A percentile compares a stretch with the other conserved stretches of the same genome.
Conservation (phyloP, 2,888 invertebrate genomes). For the Archips xylosteana region DNA sequence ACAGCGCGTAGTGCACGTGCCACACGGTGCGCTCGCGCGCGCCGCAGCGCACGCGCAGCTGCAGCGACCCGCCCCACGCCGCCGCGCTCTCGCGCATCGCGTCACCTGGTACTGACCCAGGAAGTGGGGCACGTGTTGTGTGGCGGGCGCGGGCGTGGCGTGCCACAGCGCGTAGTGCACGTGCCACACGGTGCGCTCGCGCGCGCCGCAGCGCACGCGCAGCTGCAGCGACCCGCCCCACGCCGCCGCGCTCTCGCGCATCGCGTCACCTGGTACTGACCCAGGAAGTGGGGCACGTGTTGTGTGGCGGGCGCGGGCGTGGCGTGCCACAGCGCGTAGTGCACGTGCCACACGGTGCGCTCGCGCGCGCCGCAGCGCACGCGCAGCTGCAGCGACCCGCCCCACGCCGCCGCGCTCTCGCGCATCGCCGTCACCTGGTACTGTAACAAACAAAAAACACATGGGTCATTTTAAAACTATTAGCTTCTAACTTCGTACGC, state of each 20-base stretch:
- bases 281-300: slow-evolving; percentile 87
- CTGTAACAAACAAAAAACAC: slow-evolving; percentile 49
- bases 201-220: slow-evolving; percentile 59
- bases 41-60: slow-evolving; percentile 63
- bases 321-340: slow-evolving; percentile 91
- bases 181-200: slow-evolving; percentile 90
- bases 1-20: slow-evolving; percentile 93
- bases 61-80: slow-evolving; percentile 72
- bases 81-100: slow-evolving; percentile 57
- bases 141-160: slow-evolving; percentile 84
- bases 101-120: slow-evolving; percentile 71
- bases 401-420: slow-evolving; percentile 68
- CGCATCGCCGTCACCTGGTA: slow-evolving; percentile 61
- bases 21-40: slow-evolving; percentile 86
- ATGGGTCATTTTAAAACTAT: too few species aligned
- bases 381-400: slow-evolving; percentile 68
- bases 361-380: slow-evolving; percentile 56
- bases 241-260: slow-evolving; percentile 57
- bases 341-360: slow-evolving; percentile 92
- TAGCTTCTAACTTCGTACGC: too few species aligned
- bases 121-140: slow-evolving; percentile 88
- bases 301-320: slow-evolving; percentile 86
- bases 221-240: slow-evolving; percentile 75
- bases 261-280: slow-evolving; percentile 61
- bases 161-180: slow-evolving; percentile 92